Evolutionary conservation across 2,888 invertebrate species (phyloP), one percentile per base, ranked within the genome.

Genomic region (Rambutsinella grinnellia): DNA sequence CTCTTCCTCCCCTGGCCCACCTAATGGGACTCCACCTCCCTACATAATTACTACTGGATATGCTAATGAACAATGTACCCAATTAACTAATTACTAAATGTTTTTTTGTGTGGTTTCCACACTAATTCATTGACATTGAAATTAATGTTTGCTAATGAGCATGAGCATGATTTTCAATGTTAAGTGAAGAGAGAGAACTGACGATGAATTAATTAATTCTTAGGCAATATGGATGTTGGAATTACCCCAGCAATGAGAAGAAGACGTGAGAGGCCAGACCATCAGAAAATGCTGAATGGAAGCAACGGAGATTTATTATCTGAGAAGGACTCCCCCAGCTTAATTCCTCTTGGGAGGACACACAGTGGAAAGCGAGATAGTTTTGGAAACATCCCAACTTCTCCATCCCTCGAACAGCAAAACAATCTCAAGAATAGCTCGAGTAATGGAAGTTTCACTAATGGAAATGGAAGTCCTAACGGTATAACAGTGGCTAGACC

Each of bases 191-290:
- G n/a, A n/a, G n/a, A n/a, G n/a, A n/a, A n/a, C n/a, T n/a, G n/a
- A n/a, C n/a, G n/a, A n/a, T n/a, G n/a, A n/a, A n/a, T n/a, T n/a
- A n/a, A n/a, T n/a, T n/a, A n/a, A n/a, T n/a, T n/a, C 21, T n/a
- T 61, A 74, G 66, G 69, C 21, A 74, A 71, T 44, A 86, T 86
- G 84, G 91, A 91, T 85, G 93, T 92, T 85, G 95, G 94, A 84
- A 91, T 95, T 27, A 94, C 92, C 27, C 93, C 95, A 54, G 94
- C 93, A 65, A 88, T 95, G 79, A 90, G 93, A 84, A 90, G 94
- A 84, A 89, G 95, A 77, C 89, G 94, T 78, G 94, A 95, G 81
- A 90, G 95, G 80, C 94, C 92, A 56, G 94, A 94, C 84, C 89
- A 95, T 78, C 95, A 95, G 85, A 91, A 93, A 68, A 79, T 82